These are phyloP conservation scores for Oedothorax gibbosus DNA, from an alignment of 1,140 invertebrate species.

Conservation along the genomic window DNA sequence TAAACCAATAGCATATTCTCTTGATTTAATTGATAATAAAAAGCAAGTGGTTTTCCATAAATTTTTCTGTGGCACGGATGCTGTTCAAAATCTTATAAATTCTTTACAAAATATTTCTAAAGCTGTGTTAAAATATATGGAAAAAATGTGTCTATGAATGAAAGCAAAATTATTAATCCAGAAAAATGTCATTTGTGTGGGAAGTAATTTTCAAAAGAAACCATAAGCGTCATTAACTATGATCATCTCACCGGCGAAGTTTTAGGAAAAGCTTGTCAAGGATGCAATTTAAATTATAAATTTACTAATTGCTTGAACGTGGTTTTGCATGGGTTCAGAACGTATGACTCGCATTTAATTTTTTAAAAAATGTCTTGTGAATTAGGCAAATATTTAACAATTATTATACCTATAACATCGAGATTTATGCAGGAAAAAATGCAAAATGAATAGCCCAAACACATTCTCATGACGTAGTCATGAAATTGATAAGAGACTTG, in stretches of 20 bases:
- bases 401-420: no score
- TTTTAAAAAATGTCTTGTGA: constrained; percentile 23
- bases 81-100: no score
- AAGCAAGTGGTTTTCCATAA: not conserved
- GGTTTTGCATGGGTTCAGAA: constrained; percentile 13
- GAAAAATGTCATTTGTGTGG: constrained; percentile 22
- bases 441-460: no score
- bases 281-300: constrained; percentile 37
- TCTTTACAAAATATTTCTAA: no score
- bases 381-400: constrained; percentile 1
- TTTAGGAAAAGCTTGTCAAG: not conserved
- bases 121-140: no score
- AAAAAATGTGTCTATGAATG: constrained; percentile 1
- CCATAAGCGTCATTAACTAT: no score
- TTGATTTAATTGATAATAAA: not conserved
- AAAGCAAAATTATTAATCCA: not conserved
- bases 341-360: constrained; percentile 22
- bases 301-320: not conserved
- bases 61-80: no score
- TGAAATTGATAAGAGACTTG: no score
- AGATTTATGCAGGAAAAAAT: no score
- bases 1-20: not conserved
- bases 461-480: no score
- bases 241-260: no score
- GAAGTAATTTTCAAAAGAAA: not conserved